Conservation (phyloP, 1,140 invertebrate genomes). For the Drosophila lacertosa region DNA sequence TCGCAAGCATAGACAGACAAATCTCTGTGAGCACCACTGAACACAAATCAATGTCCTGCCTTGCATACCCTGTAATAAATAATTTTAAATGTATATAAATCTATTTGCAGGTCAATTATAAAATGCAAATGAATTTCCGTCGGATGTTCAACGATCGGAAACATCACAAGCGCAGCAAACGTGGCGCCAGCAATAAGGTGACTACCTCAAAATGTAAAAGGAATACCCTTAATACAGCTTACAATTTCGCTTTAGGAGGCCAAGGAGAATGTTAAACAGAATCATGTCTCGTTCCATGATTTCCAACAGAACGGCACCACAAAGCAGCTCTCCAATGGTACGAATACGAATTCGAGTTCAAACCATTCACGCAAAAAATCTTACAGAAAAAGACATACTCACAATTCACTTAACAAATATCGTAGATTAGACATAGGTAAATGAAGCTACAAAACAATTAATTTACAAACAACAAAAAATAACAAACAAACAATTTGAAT, state of each 20-base stretch:
- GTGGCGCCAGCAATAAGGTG: slow-evolving; percentile 89
- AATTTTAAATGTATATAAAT: too few relatives aligned
- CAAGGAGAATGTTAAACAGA: slow-evolving; percentile 88
- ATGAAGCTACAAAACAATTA: slow-evolving; percentile 61
- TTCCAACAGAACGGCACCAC: slow-evolving; percentile 93
- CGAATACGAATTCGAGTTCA: slow-evolving; percentile 87
- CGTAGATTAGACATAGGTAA: slow-evolving; percentile 85
- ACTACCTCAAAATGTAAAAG: slow-evolving; percentile 1
- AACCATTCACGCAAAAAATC: slow-evolving; percentile 83
- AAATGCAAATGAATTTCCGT: slow-evolving; percentile 95
- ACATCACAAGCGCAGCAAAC: slow-evolving; percentile 92
- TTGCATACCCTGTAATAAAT: not conserved
- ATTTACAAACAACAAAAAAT: slow-evolving; percentile 18
- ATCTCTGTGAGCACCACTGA: slow-evolving; percentile 43
- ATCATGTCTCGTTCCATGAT: slow-evolving; percentile 93
- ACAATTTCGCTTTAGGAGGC: too few relatives aligned
- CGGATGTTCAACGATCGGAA: slow-evolving; percentile 92
- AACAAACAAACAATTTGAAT: slow-evolving; percentile 29
- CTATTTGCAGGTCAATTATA: slow-evolving; percentile 91
- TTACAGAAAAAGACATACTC: slow-evolving; percentile 84
- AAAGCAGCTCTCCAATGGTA: slow-evolving; percentile 93
- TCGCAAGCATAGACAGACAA: slow-evolving; percentile 34
- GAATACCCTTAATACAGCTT: not conserved
- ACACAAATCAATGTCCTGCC: not conserved
- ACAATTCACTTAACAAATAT: slow-evolving; percentile 85